Evolutionary conservation across 2,888 invertebrate genomes (phyloP), one percentile per base, ranked within the genome.

Genomic region (Selenia dentaria): DNA sequence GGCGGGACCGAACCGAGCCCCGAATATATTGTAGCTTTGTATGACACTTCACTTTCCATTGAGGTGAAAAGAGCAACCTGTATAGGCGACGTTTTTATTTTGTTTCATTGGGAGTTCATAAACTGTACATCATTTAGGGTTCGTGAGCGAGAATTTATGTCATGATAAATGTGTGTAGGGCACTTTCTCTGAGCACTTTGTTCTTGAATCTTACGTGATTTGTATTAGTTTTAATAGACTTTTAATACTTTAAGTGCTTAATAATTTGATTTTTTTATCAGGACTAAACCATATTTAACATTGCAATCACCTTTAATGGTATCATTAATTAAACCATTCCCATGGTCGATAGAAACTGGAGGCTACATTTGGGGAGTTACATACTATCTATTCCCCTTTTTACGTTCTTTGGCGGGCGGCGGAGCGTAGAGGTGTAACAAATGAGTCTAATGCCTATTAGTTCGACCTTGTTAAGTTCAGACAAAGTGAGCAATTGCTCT

Each of bases 1-100:
- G 77, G 75, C 70, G 73, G 75, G 76, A 67, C 79, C 69, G 77
- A 76, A 73, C 67, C 70, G 77, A 74, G 69, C 71, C 76, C 78
- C 81, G 74, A 83, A 86, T 87, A 87, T 84, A 88, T 81, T 85
- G 83, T 84, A 79, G 79, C 85, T 76, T 79, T 82, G 80, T 82
- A 83, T 83, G 85, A 87, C 87, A 88, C 85, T 87, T 79, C 81
- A 83, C 81, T 81, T 83, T 78, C 73, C 70, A 80, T 79, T 77
- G 72, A 81, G 73, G 77, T 77, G 75, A 80, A 82, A 83, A 81
- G 81, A 83, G 73, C 79, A 74, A 75, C 66, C 67, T 66, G 60
- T 52, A 64, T 55, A 51, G 54, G 52, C 55, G 54, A 57, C 55
- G 58, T 51, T 67, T 70, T 67, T 64, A 62, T 67, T 67, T 62